These are phyloP conservation scores for Camptogramma bilineatum DNA, from an alignment of 2,888 invertebrate species.

Conservation along the genomic window DNA sequence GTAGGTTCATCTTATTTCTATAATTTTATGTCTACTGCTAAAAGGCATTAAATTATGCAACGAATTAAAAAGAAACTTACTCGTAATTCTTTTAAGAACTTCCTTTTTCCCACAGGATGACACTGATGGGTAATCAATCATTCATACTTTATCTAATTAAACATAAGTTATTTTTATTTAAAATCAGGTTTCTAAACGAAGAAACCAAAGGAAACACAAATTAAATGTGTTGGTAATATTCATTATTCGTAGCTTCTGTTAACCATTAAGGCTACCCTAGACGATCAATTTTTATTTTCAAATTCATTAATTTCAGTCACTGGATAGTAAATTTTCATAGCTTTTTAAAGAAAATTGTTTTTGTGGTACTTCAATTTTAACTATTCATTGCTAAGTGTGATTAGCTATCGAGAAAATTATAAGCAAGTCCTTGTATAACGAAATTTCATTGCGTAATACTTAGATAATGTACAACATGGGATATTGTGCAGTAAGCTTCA, in stretches of 20 bases:
- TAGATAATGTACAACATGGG: too few relatives aligned
- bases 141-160: not conserved
- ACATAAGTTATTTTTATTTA: not conserved
- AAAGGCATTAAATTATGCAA: too few relatives aligned
- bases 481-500: too few relatives aligned
- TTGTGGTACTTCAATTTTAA: too few relatives aligned
- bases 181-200: conserved; percentile 1
- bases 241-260: conserved; percentile 29
- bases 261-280: conserved; percentile 1
- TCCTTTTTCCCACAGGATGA: not conserved
- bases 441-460: too few relatives aligned
- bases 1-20: too few relatives aligned
- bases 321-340: not conserved
- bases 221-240: conserved; percentile 25
- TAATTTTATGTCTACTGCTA: too few relatives aligned
- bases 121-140: not conserved
- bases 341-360: not conserved
- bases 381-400: too few relatives aligned
- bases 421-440: too few relatives aligned
- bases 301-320: not conserved
- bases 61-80: too few relatives aligned
- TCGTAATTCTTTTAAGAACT: too few relatives aligned
- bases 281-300: not conserved
- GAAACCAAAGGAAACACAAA: conserved; percentile 18
- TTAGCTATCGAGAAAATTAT: too few relatives aligned